Base-by-base conservation (phyloP, 2,113 vertebrate genomes). In the Macrotis lagotis region DNA sequence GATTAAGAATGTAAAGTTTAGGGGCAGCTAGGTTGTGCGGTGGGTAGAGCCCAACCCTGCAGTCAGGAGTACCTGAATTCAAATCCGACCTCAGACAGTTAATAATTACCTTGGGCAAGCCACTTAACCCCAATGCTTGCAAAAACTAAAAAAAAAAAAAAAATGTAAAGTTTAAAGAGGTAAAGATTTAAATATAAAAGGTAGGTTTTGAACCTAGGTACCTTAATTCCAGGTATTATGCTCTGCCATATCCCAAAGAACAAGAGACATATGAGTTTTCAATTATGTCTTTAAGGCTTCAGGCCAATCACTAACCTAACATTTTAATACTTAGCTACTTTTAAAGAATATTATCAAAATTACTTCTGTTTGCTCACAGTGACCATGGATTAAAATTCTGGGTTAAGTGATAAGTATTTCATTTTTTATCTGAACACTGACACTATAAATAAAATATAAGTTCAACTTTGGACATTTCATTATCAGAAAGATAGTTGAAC, bases 401-500 rank as follows among this genome's bases (percentile, higher is more conserved):
- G 25, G 0, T 55, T 92, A 96, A 92, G 25, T 74, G 16, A 92
- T 53, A 93, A 88, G 2, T 52, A 51, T 89, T 94, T 83, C 0
- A 94, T 50, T 94, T 94, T 95, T 93, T 83, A 92, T 44, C 51
- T 44, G 25, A 8, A 44, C 93, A 92, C 25, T 92, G 59, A 83
- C 37, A 95, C 26, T 94, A n/a, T 90, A 49, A 51, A 53, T 95
- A 44, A 94, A 91, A 96, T n/a, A 91, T 94, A 95, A 92, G 11
- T 24, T 92, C 19, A 25, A 14, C 53, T 91, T 26, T 91, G 50
- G 37, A 91, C 24, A 95, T 16, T 2, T 91, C 16, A 37, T 88
- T 83, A 91, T 91, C 44, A 50, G 90, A 90, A 90, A 95, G 48
- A 93, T 95, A 94, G 89, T n/a, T 83, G 93, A 91, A 89, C 12